Base-by-base conservation (phyloP, 1,140 invertebrate genomes). In the Nasonia longicornis region DNA sequence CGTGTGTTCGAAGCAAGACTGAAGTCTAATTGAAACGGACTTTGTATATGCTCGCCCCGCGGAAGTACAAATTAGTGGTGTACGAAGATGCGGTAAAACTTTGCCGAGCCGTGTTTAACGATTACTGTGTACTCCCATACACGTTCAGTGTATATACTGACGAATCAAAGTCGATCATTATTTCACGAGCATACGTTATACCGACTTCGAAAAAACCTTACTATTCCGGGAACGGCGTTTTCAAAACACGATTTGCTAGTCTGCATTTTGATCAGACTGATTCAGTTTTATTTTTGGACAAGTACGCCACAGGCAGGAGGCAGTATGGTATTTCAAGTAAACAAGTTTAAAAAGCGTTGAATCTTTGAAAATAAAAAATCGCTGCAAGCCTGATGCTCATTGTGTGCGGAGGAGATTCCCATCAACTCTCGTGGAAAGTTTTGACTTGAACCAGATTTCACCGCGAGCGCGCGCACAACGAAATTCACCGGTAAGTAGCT, bases 361-460 rank as follows among this genome's bases (percentile, higher is more conserved):
- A 63, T 67, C 70, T 58, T 82, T 66, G 16, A 82, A 73, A 74
- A 82, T 67, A 82, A 67, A 74, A 73, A 3, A 77, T 71, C 66
- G 26, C 48, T 3, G 16, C 16, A 26, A 81, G 66, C 71, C 74
- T 48, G 26, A 26, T 26, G 48, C 22, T 52, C 52, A 73, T 82
- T 77, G 75, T 73, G 31, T 73, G 31, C n/a, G 11, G 48, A 10
- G 11, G 64, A 73, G 45, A 82, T 82, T 72, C 29, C 29, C 80
- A 82, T 81, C 69, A 77, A 29, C 20, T 52, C 35, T 35, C 35
- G 58, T 77, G 45, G 71, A 82, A 82, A 78, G 80, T 82, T 74
- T 67, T 22, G 31, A 70, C 45, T 38, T 52, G 70, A 77, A 63
- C 71, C 70, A 78, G 80, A 82, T 82, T 82, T 82, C 70, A 66